Base-by-base conservation (phyloP, 2,797 vertebrate genomes). In the Urosaurus nigricauda region DNA sequence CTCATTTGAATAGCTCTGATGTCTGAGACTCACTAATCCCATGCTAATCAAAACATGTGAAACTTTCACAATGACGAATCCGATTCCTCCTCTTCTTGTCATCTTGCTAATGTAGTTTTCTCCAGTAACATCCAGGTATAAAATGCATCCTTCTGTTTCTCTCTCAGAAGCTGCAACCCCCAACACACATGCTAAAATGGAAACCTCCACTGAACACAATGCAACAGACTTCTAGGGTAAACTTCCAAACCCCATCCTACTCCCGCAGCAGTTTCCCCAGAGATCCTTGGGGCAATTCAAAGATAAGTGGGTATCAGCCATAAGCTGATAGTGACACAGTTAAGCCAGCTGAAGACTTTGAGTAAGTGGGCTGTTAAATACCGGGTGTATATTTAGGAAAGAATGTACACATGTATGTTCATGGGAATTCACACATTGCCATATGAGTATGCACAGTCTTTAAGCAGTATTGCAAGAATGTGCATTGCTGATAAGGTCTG, bases 311-410 rank as follows among this genome's bases (percentile, higher is more conserved):
- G 60, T 65, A 71, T 88, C 56, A 88, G 32, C 21, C 47, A 47
- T 43, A n/a, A 56, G 78, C 35, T 84, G 81, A 51, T n/a, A 84
- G 60, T 68, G 82, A 70, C 40, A 6, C 60, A 78, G 56, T 13
- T 37, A 56, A 85, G 70, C 70, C 51, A 58, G 47, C 17, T 17
- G 35, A 88, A 40, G 63, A 53, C 73, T 78, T 78, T 32, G 24
- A 47, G 74, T 84, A 70, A 88, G 47, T 84, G 58, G 80, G 60
- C 70, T 19, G 37, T 84, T 88, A 84, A 78, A 43, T 40, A 40
- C 74, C 8, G 74, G 53, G 81, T 65, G 43, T 78, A 84, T 84
- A 84, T 84, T 88, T 88, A 84, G 81, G 53, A 70, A 47, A 13
- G 47, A 78, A 79, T 53, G 35, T 19, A 19, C 65, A 51, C 21